A percentile compares a stretch with the other conserved stretches of the same genome.
Evolutionary conservation across 2,888 invertebrate species (phyloP).

Genomic region (Melieria omissa): DNA sequence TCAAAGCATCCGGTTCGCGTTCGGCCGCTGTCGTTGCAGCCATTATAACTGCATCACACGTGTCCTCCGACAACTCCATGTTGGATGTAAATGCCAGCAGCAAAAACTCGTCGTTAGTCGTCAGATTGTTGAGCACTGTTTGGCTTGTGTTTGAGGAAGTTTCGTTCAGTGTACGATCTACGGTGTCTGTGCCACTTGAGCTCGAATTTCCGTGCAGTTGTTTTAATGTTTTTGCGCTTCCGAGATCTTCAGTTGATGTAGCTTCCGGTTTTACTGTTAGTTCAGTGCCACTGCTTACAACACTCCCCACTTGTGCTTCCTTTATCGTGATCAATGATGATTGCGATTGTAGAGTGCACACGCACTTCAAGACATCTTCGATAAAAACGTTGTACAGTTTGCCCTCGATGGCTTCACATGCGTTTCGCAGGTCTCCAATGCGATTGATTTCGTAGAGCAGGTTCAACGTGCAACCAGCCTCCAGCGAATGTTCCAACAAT

Average conservation of each 20-base stretch:
- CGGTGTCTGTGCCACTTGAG: background rate
- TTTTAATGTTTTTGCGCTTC: background rate
- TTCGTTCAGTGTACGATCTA: background rate
- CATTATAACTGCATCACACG: slow-evolving; percentile 32
- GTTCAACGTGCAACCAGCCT: slow-evolving; percentile 61
- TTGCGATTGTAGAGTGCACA: slow-evolving; percentile 45
- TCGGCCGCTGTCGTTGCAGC: slow-evolving; percentile 3
- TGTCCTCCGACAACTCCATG: slow-evolving; percentile 30
- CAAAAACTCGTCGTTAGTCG: slow-evolving; percentile 54
- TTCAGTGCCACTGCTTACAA: background rate
- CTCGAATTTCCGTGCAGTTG: background rate
- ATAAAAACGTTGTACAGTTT: slow-evolving; percentile 55
- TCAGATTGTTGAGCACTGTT: slow-evolving; percentile 40
- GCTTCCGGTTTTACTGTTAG: background rate
- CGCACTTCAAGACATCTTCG: slow-evolving; percentile 46
- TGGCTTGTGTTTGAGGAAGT: background rate
- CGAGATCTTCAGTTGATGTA: background rate
- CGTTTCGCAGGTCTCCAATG: slow-evolving; percentile 56
- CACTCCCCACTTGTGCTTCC: background rate
- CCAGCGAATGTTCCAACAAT: slow-evolving; percentile 57
- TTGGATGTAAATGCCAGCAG: slow-evolving; percentile 54
- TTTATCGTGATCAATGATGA: background rate
- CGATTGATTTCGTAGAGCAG: slow-evolving; percentile 59
- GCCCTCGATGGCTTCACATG: slow-evolving; percentile 49
- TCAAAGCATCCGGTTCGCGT: slow-evolving; percentile 36